Conservation (phyloP, 53 echinoderm and acorn worm species). For the Actinopyga echinites region DNA sequence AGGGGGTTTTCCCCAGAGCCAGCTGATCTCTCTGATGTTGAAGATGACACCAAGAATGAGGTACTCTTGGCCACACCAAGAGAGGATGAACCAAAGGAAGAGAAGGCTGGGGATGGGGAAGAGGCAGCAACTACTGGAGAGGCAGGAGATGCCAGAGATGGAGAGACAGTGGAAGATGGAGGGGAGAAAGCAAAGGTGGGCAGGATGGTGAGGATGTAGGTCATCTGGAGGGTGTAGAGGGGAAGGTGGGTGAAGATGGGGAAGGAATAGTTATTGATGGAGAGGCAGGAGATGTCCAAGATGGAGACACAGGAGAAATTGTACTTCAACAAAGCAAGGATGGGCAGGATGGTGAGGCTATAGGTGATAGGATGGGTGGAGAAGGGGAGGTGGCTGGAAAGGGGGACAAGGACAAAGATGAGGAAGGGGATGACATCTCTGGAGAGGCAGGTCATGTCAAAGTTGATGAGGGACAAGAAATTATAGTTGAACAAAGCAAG, state of each 20-base stretch:
- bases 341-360: background rate
- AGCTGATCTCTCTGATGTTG: slow-evolving; percentile 15
- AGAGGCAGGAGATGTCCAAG: no score
- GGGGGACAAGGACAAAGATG: background rate
- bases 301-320: no score
- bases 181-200: background rate
- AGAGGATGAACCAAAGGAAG: background rate
- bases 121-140: background rate
- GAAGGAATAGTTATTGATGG: background rate
- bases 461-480: no score
- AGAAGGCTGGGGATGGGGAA: background rate
- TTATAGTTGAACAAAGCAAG: background rate
- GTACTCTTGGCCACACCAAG: background rate
- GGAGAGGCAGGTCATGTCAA: no score
- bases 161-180: background rate
- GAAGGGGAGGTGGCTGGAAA: background rate
- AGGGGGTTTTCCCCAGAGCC: slow-evolving; percentile 36
- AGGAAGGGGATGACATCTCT: no score
- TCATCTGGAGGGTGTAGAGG: no score
- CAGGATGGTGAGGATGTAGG: background rate
- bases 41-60: background rate
- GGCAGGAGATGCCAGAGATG: slow-evolving; percentile 5
- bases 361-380: background rate
- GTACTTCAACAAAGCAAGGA: background rate
- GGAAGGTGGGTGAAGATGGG: background rate